These are phyloP conservation scores for Melanotaenia boesemani DNA, from an alignment of 2,797 vertebrate species.

Conservation along the genomic window DNA sequence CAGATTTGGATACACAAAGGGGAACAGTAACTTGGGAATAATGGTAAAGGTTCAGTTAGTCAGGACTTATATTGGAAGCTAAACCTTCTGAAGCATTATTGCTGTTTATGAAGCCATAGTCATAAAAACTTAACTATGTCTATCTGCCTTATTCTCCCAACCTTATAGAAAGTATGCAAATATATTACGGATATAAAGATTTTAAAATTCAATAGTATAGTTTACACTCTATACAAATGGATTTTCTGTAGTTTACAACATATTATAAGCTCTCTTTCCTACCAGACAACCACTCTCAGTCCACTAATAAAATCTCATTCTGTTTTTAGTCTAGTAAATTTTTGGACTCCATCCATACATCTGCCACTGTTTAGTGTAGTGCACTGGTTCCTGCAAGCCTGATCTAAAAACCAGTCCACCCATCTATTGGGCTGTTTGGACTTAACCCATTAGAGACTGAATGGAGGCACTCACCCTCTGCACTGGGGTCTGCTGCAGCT, in stretches of 20 bases:
- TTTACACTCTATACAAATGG: not conserved
- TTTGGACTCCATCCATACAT: slow-evolving; percentile 12
- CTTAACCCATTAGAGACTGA: slow-evolving; percentile 25
- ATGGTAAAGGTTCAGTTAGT: not conserved
- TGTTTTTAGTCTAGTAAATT: not conserved
- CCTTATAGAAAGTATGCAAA: not conserved
- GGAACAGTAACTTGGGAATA: not conserved
- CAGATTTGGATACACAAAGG: not conserved
- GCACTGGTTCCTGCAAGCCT: not conserved
- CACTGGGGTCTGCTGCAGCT: slow-evolving; percentile 64
- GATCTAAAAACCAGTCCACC: slow-evolving; percentile 30
- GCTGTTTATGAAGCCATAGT: not conserved
- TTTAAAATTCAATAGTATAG: not conserved
- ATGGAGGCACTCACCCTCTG: slow-evolving; percentile 69
- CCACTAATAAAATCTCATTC: not conserved
- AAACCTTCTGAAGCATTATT: not conserved
- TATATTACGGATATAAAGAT: not conserved
- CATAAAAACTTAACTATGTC: not conserved
- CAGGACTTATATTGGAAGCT: not conserved
- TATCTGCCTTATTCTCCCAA: not conserved
- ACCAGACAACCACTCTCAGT: slow-evolving; percentile 3
- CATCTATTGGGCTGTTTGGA: not conserved
- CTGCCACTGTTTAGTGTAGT: not conserved
- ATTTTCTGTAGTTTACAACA: not conserved
- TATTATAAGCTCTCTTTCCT: not conserved